These are phyloP conservation scores for Melopsittacus undulatus DNA, from an alignment of 2,797 vertebrate species.

Conservation along the genomic window DNA sequence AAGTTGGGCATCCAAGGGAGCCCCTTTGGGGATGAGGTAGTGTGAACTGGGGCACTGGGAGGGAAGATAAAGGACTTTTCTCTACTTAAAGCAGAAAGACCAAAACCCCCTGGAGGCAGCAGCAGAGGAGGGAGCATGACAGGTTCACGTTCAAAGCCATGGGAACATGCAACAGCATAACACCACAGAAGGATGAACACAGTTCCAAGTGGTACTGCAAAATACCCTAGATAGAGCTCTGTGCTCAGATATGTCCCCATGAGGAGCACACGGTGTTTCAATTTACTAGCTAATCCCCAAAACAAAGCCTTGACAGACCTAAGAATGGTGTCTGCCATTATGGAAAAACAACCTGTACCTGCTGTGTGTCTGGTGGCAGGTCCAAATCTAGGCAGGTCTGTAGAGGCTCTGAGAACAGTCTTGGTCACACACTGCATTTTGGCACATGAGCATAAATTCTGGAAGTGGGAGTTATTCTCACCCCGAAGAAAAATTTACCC, in stretches of 20 bases:
- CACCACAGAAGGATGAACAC: background rate
- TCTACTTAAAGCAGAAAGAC: background rate
- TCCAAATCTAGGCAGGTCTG: background rate
- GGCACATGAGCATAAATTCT: background rate
- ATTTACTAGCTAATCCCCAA: rapidly evolving
- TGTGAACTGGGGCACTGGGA: background rate
- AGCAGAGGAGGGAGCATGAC: background rate
- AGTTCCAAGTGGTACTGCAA: background rate
- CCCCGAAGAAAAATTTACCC: background rate
- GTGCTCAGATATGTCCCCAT: background rate
- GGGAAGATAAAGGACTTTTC: background rate
- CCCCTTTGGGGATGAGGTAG: background rate
- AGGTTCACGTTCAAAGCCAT: rapidly evolving
- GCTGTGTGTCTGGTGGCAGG: background rate
- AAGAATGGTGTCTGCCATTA: background rate
- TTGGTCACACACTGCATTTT: background rate
- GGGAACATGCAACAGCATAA: background rate
- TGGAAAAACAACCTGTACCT: rapidly evolving
- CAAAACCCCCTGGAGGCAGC: background rate
- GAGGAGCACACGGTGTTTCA: background rate
- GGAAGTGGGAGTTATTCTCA: background rate
- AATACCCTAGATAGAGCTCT: background rate
- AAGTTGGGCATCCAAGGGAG: background rate
- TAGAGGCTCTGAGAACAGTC: background rate
- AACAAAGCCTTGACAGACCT: background rate